These are phyloP conservation scores for Uria aalge DNA, from an alignment of 2,113 vertebrate species.

Conservation along the genomic window DNA sequence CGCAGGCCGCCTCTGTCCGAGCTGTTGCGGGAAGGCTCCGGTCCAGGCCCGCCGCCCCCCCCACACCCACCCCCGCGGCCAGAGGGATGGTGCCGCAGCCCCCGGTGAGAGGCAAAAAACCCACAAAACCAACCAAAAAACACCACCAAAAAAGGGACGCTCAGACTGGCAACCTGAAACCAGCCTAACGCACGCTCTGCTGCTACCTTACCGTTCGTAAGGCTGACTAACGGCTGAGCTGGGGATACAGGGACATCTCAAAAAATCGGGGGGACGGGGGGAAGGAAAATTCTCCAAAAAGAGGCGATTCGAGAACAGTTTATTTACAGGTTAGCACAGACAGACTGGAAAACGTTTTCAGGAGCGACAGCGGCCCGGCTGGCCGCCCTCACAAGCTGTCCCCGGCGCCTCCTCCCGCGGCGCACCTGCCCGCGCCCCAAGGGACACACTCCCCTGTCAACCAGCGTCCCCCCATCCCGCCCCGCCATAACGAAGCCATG, in stretches of 20 bases:
- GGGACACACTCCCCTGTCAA: rapidly evolving
- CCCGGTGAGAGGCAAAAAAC: neutral
- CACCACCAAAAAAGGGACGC: neutral
- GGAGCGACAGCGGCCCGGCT: rapidly evolving
- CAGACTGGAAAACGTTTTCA: neutral
- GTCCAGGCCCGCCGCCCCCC: neutral
- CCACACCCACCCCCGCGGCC: neutral
- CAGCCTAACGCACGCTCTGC: neutral
- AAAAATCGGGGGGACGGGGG: neutral
- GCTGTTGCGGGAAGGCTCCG: neutral
- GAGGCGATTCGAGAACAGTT: rapidly evolving
- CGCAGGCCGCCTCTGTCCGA: neutral
- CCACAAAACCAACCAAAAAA: neutral
- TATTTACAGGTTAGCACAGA: neutral
- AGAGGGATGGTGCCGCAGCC: neutral
- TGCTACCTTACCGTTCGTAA: neutral
- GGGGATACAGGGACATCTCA: no score
- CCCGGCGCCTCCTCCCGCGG: neutral
- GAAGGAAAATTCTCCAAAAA: neutral
- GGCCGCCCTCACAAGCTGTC: neutral
- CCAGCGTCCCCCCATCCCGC: neutral
- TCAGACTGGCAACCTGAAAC: neutral
- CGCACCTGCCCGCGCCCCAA: neutral
- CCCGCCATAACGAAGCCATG: no score
- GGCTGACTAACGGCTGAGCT: neutral